phyloP scores from a whole-genome alignment of 2,113 vertebrate genomes.

The Sturnus vulgaris region DNA sequence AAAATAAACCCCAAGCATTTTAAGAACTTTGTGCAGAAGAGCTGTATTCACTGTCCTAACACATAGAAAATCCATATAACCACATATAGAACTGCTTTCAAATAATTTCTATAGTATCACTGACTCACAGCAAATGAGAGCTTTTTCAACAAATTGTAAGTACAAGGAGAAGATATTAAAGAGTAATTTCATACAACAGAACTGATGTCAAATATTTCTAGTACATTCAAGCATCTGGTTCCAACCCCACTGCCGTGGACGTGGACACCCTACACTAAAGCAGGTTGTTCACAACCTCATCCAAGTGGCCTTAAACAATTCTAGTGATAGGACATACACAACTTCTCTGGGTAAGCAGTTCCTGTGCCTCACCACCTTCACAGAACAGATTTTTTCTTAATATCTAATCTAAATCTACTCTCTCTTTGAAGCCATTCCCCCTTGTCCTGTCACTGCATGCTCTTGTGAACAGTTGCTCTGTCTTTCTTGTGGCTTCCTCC shows the following conservation, averaged over 20 bases:
- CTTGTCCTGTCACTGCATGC: not conserved
- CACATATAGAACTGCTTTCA: not conserved
- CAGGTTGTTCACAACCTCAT: not conserved
- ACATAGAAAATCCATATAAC: not conserved
- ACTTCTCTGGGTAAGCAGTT: not conserved
- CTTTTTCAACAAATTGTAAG: not conserved
- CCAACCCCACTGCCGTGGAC: not conserved
- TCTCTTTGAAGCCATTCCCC: not conserved
- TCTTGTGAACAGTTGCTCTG: not conserved
- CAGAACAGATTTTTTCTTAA: not conserved
- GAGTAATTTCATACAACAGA: not conserved
- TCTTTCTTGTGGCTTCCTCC: not conserved
- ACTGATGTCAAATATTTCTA: not conserved
- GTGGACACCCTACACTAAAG: not conserved
- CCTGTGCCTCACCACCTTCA: not conserved
- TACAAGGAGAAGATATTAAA: not conserved
- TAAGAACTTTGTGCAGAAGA: not conserved
- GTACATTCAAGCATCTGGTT: not conserved
- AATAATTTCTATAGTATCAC: not conserved
- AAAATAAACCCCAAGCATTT: not conserved
- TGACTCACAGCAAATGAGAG: not conserved
- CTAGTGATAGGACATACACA: rapidly evolving
- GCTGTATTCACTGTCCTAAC: not conserved
- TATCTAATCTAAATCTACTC: not conserved
- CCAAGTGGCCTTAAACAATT: not conserved